phyloP scores from a whole-genome alignment of 2,888 invertebrate species.

The Nezara viridula region DNA sequence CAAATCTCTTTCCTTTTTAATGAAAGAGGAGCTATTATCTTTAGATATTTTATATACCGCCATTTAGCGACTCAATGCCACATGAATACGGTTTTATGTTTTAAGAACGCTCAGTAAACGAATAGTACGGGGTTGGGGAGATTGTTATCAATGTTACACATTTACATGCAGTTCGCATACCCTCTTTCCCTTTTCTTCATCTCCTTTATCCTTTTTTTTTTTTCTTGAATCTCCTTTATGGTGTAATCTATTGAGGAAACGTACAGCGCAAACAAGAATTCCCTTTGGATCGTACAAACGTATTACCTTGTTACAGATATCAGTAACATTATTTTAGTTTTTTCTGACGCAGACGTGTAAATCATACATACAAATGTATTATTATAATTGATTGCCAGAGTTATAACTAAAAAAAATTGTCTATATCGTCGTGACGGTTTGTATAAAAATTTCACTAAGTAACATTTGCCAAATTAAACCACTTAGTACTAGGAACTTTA shows the following conservation, averaged over 20 bases:
- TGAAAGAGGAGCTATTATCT: background rate
- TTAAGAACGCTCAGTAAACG: background rate
- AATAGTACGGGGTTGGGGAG: background rate
- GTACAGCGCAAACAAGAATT: background rate
- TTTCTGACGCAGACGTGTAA: no score
- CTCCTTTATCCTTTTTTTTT: background rate
- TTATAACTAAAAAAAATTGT: no score
- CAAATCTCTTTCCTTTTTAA: no score
- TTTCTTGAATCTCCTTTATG: background rate
- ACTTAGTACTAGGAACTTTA: no score
- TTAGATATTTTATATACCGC: background rate
- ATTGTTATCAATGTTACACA: background rate
- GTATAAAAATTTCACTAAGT: no score
- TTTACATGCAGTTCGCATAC: background rate
- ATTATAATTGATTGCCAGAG: no score
- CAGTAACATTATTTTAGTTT: no score
- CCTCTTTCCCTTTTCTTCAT: background rate
- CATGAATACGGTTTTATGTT: background rate
- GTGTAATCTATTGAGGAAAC: constrained; percentile 3
- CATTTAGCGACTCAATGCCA: background rate
- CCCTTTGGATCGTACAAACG: background rate
- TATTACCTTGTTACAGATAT: background rate
- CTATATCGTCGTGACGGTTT: no score
- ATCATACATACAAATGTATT: no score
- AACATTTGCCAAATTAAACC: no score